Conservation (phyloP, 2,888 invertebrate genomes). For the Lasioglossum lativentre region DNA sequence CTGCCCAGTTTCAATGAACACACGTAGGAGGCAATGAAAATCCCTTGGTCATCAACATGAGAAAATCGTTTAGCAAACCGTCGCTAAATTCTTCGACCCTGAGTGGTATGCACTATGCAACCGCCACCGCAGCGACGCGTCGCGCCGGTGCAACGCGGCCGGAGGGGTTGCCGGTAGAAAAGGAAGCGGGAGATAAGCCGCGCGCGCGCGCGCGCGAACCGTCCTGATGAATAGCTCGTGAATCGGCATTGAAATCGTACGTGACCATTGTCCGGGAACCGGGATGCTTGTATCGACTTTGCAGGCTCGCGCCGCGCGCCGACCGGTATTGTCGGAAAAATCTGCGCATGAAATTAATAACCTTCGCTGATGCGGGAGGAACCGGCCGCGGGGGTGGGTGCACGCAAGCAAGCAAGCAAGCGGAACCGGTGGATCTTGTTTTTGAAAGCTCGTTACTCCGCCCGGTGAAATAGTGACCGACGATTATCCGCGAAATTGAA, state of each 20-base stretch:
- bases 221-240: constrained; percentile 57
- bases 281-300: constrained; percentile 51
- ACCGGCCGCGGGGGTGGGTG: not conserved
- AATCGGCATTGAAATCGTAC: constrained; percentile 61
- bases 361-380: not conserved
- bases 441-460: constrained; percentile 47
- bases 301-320: constrained; percentile 3
- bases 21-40: not conserved
- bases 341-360: constrained; percentile 55
- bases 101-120: constrained; percentile 1
- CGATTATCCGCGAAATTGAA: constrained; percentile 53
- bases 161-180: constrained; percentile 34
- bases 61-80: not conserved
- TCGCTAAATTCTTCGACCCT: not conserved
- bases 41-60: not conserved
- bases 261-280: constrained; percentile 54
- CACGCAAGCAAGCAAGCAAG: too few species aligned
- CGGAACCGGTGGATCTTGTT: constrained; percentile 30
- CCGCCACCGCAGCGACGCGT: not conserved
- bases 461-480: constrained; percentile 30
- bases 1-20: not conserved
- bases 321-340: constrained; percentile 50
- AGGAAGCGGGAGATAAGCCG: constrained; percentile 62
- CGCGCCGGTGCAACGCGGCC: constrained; percentile 23
- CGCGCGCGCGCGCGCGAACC: constrained; percentile 45